Evolutionary conservation across 2,888 invertebrate species (phyloP).

Genomic region (Apodemia zela): DNA sequence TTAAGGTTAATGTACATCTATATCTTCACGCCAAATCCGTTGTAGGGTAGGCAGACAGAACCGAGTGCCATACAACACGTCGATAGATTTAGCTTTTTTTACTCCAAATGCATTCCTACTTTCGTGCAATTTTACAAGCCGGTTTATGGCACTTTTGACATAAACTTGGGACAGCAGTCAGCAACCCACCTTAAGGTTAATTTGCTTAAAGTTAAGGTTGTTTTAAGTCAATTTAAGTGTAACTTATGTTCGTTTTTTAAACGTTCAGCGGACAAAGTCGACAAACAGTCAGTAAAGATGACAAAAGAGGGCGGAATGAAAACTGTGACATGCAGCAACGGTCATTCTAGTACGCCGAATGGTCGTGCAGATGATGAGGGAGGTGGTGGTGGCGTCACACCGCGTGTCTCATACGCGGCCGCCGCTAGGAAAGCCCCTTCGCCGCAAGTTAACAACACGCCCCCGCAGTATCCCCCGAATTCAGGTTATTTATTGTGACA

Average conservation of each 20-base stretch:
- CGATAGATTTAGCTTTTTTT: background rate
- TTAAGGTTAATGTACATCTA: background rate
- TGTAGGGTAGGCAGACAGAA: background rate
- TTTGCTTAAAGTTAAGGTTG: conserved; percentile 2
- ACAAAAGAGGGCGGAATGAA: conserved; percentile 59
- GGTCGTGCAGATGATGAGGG: conserved; percentile 68
- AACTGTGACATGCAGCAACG: conserved; percentile 59
- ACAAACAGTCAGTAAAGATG: conserved; percentile 60
- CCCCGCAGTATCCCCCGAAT: conserved; percentile 56
- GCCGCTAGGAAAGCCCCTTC: conserved; percentile 66
- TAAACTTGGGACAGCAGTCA: background rate
- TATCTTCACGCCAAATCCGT: background rate
- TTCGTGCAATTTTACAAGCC: background rate
- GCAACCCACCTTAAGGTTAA: background rate
- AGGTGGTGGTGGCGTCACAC: conserved; percentile 50
- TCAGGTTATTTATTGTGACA: conserved; percentile 47
- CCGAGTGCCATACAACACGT: background rate
- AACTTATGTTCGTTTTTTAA: conserved; percentile 31
- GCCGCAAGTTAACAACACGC: conserved; percentile 56
- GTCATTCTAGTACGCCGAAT: conserved; percentile 64
- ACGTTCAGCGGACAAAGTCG: conserved; percentile 63
- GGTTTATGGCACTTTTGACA: background rate
- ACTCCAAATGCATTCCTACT: background rate
- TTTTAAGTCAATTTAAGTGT: conserved; percentile 5
- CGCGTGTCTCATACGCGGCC: conserved; percentile 69